Conservation (phyloP, 2,113 vertebrate species). For the Ictalurus punctatus region DNA sequence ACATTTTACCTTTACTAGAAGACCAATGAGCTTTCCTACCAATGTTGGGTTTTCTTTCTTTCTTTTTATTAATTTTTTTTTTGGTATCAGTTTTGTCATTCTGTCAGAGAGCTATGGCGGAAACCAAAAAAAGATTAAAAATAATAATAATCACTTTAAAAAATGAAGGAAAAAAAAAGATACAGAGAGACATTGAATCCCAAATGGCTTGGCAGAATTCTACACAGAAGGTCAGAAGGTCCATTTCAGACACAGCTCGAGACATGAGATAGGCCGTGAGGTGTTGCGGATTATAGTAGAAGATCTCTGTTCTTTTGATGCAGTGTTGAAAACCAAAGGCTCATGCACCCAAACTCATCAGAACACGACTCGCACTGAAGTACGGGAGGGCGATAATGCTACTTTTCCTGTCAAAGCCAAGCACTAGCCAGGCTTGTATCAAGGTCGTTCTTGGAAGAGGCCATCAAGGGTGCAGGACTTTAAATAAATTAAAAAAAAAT, state of each 20-base stretch:
- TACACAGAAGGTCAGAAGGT: neutral
- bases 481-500: neutral
- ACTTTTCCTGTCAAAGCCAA: neutral
- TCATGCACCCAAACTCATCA: neutral
- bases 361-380: neutral
- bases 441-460: neutral
- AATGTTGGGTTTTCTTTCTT: constrained; percentile 40
- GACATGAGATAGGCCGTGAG: neutral
- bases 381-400: neutral
- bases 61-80: neutral
- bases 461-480: neutral
- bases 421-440: neutral
- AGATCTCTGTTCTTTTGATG: constrained; percentile 64
- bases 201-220: neutral
- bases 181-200: neutral
- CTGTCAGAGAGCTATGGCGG: constrained; percentile 55
- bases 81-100: constrained; percentile 58
- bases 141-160: neutral
- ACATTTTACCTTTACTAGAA: constrained; percentile 63
- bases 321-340: constrained; percentile 76
- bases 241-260: no score
- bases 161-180: neutral
- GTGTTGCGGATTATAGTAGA: neutral
- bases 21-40: constrained; percentile 75
- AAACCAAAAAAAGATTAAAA: constrained; percentile 66